Evolutionary conservation across 1,140 invertebrate genomes (phyloP), one percentile per base, ranked within the genome.

Genomic region (Andricus grossulariae): DNA sequence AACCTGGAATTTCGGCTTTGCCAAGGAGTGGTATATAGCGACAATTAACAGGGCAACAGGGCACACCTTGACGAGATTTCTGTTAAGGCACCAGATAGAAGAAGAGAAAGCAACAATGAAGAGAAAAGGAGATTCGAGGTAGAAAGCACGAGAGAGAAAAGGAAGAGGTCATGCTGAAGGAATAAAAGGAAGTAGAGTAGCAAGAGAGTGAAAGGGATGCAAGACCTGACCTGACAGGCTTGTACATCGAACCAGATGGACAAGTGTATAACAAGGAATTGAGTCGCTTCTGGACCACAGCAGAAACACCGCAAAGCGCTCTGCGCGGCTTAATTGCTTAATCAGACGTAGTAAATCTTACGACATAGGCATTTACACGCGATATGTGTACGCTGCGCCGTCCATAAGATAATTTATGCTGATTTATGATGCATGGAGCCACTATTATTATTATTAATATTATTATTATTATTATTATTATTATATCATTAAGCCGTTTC

Each of bases 341-440:
- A 91, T 90, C 88, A 89, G 86, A 91, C 88, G 88, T 86, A 86
- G 86, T 90, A 90, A 90, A 90, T 90, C 88, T 90, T 85, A 77
- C 83, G 87, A 85, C 85, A 82, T 73, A 85, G 84, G 82, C 86
- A 86, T 88, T 90, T 90, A 90, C 82, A 82, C 78, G 80, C 79
- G 82, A 80, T 76, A 77, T 80, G 77, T 45, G 39, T 45, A 45
- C 10, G 75, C 66, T 57, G 19, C 21, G 19, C 13, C 50, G 3
- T 51, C 13, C 3, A 72, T 49, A n/a, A n/a, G n/a, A n/a, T n/a
- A n/a, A n/a, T n/a, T n/a, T n/a, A n/a, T n/a, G n/a, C n/a, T n/a
- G n/a, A n/a, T n/a, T n/a, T n/a, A n/a, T n/a, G n/a, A n/a, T n/a
- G n/a, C n/a, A n/a, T n/a, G n/a, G n/a, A n/a, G n/a, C n/a, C n/a